Base-by-base conservation (phyloP, 2,888 invertebrate genomes). In the Polymixis lichenea region DNA sequence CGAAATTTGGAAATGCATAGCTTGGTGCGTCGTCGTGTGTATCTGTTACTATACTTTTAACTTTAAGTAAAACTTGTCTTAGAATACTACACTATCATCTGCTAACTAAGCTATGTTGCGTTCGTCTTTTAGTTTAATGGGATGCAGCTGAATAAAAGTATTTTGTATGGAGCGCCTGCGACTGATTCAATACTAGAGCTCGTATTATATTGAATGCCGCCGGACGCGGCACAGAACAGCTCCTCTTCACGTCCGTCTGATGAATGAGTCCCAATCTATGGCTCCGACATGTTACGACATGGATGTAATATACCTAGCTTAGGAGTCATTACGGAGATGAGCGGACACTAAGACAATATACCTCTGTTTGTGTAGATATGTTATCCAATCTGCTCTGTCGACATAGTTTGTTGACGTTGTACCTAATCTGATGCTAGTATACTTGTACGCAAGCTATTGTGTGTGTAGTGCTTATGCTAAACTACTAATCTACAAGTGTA, bases 341-440 rank as follows among this genome's bases (percentile, higher is more conserved):
- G 66, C 22, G 43, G 25, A 62, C 66, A 67, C 43, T 83, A 58
- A 51, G 56, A 72, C 79, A 82, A 69, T 76, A 60, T 32, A 22
- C 56, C 22, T n/a, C 19, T 19, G 53, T 55, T 28, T 58, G 55
- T 43, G 13, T 43, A 32, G n/a, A 19, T n/a, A 32, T 32, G 2
- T n/a, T 1, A 32, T 67, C 72, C 67, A 75, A 83, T 83, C 85
- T 64, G 43, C 28, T 46, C 25, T 15, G 82, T 85, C 82, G 75
- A 82, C 85, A 80, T 0, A 6, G 46, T 15, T 28, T 53, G 84
- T 72, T 32, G 56, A 25, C 28, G 61, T 6, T 32, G n/a, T 53
- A 17, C 46, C 13, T n/a, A 60, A 79, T 70, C n/a, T 78, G 22
- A n/a, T 49, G 58, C 15, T 51, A 13, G 46, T 61, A 13, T n/a